Percentiles rank a stretch among this genome's conserved stretches.
Conservation (phyloP, 2,113 vertebrate species). For the Phaethornis superciliosus region DNA sequence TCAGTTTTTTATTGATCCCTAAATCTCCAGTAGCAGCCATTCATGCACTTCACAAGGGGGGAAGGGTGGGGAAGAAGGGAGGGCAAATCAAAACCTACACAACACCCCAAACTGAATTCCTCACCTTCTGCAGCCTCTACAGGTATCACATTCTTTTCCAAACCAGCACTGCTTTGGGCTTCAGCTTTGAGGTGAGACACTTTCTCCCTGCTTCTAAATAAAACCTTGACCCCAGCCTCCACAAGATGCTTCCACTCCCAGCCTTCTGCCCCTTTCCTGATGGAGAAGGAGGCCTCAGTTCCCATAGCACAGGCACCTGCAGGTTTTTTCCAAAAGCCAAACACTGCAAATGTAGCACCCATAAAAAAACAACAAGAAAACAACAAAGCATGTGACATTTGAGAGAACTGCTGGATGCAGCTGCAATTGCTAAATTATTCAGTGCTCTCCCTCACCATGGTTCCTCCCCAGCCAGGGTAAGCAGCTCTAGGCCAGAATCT, state of each 20-base stretch:
- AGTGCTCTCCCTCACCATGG: not conserved
- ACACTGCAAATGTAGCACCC: not conserved
- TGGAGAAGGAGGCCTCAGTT: not conserved
- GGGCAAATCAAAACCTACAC: not conserved
- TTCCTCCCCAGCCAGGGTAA: not conserved
- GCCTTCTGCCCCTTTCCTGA: not conserved
- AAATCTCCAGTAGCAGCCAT: not conserved
- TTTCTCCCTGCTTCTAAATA: not conserved
- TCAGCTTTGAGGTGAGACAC: not conserved
- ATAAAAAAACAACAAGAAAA: slow-evolving; percentile 15
- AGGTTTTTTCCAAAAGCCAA: not conserved
- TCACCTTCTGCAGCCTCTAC: not conserved
- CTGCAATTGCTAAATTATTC: slow-evolving; percentile 56
- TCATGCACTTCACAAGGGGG: not conserved
- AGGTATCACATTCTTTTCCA: not conserved
- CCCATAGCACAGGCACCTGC: not conserved
- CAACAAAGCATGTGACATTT: not conserved
- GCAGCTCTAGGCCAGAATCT: not conserved
- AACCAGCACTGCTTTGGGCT: not conserved
- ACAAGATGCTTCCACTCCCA: not conserved
- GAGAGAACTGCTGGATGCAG: slow-evolving; percentile 28
- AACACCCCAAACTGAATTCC: accelerated
- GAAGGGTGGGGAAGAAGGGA: too few relatives aligned
- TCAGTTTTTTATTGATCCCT: not conserved
- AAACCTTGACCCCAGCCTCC: not conserved